phyloP scores from a whole-genome alignment of 2,113 vertebrate genomes.

The Eolophus roseicapilla region DNA sequence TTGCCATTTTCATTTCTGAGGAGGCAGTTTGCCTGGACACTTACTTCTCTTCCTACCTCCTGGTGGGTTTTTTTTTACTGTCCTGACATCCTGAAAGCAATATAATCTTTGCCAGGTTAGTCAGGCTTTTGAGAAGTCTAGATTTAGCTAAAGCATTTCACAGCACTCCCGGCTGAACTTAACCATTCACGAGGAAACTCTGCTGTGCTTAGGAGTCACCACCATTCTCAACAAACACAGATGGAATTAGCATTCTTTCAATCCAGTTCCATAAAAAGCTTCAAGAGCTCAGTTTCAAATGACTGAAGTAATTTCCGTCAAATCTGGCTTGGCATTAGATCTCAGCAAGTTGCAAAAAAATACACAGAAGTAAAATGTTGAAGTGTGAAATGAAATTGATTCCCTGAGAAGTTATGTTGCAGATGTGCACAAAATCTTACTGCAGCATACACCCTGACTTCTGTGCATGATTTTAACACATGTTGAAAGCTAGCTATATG shows the following conservation, averaged over 20 bases:
- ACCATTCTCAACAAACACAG: constrained; percentile 38
- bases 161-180: neutral
- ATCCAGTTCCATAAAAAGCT: constrained; percentile 58
- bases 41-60: constrained; percentile 50
- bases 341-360: constrained; percentile 35
- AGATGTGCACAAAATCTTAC: constrained; percentile 34
- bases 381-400: constrained; percentile 55
- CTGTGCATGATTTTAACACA: neutral
- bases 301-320: constrained; percentile 40
- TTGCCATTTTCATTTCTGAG: constrained; percentile 31
- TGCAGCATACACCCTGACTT: constrained; percentile 12
- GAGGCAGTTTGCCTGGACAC: neutral
- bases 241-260: constrained; percentile 57
- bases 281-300: constrained; percentile 41
- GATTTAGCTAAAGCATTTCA: constrained; percentile 42
- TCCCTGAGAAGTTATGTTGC: constrained; percentile 26
- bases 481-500: neutral
- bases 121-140: constrained; percentile 40
- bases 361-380: constrained; percentile 39
- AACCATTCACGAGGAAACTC: constrained; percentile 32
- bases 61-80: neutral
- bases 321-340: constrained; percentile 37
- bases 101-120: constrained; percentile 55
- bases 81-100: constrained; percentile 26
- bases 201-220: constrained; percentile 44